Evolutionary conservation across 2,888 invertebrate species (phyloP).

Genomic region (Zygaena filipendulae): DNA sequence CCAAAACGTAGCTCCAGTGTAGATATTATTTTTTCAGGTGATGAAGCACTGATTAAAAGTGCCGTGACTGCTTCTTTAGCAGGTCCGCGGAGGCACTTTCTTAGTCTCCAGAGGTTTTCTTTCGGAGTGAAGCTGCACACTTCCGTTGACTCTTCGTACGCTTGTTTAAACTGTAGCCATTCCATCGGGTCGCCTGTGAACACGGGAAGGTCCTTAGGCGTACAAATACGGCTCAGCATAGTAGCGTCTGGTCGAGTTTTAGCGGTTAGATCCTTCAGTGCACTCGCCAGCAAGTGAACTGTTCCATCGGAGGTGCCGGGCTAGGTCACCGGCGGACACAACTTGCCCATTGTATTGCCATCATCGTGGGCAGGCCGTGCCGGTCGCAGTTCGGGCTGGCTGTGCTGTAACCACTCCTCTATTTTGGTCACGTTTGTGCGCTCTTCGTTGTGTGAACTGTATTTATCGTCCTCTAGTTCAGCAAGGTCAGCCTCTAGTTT

Average conservation of each 20-base stretch:
- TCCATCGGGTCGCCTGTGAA: constrained; percentile 19
- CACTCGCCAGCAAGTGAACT: constrained; percentile 11
- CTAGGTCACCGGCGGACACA: too few relatives aligned
- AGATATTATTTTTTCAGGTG: constrained; percentile 13
- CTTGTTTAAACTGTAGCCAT: constrained; percentile 19
- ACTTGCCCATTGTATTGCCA: constrained; percentile 1
- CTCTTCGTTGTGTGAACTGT: too few relatives aligned
- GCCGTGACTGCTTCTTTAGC: constrained; percentile 18
- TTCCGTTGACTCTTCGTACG: constrained; percentile 18
- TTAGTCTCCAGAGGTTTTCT: constrained; percentile 19
- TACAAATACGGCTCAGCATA: constrained; percentile 14
- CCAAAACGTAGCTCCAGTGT: constrained; percentile 19
- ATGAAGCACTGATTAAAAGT: constrained; percentile 14
- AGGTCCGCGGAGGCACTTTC: constrained; percentile 18
- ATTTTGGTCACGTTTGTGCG: too few relatives aligned
- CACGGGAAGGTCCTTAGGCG: constrained; percentile 14
- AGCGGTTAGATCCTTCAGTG: constrained; percentile 12
- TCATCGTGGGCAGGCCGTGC: constrained; percentile 5
- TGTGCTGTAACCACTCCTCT: constrained; percentile 11
- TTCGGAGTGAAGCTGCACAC: constrained; percentile 16
- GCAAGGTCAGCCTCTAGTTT: too few relatives aligned
- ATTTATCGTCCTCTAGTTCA: too few relatives aligned
- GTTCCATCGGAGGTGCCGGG: too few relatives aligned
- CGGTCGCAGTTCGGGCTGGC: constrained; percentile 7
- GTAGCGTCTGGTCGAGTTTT: too few relatives aligned